Evolutionary conservation across 2,797 vertebrate genomes (phyloP), one percentile per base, ranked within the genome.

Genomic region (Fratercula arctica): DNA sequence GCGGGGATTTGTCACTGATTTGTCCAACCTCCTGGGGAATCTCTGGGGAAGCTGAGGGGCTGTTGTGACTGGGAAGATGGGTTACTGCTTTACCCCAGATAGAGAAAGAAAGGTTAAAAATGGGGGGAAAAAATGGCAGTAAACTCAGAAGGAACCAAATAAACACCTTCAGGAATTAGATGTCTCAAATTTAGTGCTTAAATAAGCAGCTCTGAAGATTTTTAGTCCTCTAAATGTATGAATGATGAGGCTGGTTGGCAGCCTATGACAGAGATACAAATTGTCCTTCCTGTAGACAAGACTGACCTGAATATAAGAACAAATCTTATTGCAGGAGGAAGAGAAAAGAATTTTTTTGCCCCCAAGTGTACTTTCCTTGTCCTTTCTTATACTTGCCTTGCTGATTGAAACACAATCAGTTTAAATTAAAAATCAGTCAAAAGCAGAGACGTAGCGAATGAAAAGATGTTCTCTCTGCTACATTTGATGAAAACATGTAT

Each of bases 151-250:
- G 41, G 75, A 79, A 50, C 6, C 4, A 3, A 85, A 20, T 78
- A 64, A 85, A 72, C 73, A 28, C 41, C 31, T 68, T 68, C 35
- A 72, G 79, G 29, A 95, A 92, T 72, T 72, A 73, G 25, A 48
- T 43, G 19, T 87, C 48, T 97, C 83, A 89, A 48, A 97, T 95
- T 72, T 96, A 88, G 84, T 95, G 39, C 73, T 85, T 69, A 83
- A 94, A 67, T 41, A 84, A 76, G 39, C 24, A 89, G 63, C 20
- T 90, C 46, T 75, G 85, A 94, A 88, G 59, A 77, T 33, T 93
- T 94, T 66, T 57, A 80, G 37, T 39, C 33, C 23, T 92, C 77
- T 94, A 80, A 83, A 94, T 73, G 46, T 57, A 69, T 96, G 70
- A 96, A 91, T 61, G 61, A 96, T 95, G 84, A 91, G 35, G 24